phyloP scores from a whole-genome alignment of 2,888 invertebrate species.

The Shargacucullia verbasci region DNA sequence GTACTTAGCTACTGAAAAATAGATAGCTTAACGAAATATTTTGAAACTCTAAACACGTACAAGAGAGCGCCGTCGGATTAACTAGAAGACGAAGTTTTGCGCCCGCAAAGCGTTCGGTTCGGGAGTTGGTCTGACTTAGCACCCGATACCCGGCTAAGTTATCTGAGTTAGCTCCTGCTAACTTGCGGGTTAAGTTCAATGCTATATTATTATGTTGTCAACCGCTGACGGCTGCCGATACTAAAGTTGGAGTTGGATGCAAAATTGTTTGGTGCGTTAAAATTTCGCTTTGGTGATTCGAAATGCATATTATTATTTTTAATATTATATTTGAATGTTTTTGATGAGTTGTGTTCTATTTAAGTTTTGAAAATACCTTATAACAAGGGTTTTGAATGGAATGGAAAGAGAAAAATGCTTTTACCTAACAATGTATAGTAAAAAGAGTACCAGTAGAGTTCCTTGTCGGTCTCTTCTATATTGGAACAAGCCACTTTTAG shows the following conservation, averaged over 20 bases:
- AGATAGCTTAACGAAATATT: conserved; percentile 17
- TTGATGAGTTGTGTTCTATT: too few relatives aligned
- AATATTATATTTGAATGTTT: too few relatives aligned
- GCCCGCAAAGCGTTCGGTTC: conserved; percentile 79
- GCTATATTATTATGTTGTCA: conserved; percentile 79
- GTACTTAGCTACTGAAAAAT: conserved; percentile 4
- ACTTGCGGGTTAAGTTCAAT: conserved; percentile 80
- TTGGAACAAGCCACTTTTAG: too few relatives aligned
- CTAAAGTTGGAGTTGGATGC: conserved; percentile 16
- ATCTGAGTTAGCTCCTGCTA: conserved; percentile 78
- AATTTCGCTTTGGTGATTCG: conserved; percentile 10
- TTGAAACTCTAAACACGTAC: conserved; percentile 35
- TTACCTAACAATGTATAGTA: too few relatives aligned
- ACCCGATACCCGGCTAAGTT: conserved; percentile 82
- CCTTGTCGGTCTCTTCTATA: too few relatives aligned
- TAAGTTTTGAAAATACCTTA: too few relatives aligned
- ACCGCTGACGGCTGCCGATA: conserved; percentile 58
- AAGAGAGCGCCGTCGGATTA: conserved; percentile 59
- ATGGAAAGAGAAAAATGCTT: too few relatives aligned
- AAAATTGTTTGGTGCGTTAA: conserved; percentile 7
- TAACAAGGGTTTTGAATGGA: too few relatives aligned
- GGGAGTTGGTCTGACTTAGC: conserved; percentile 81
- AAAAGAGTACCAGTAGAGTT: too few relatives aligned
- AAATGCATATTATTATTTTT: too few relatives aligned
- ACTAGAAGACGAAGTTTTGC: conserved; percentile 72